Evolutionary conservation across 2,888 invertebrate species (phyloP).

Genomic region (Eristalis intricaria): DNA sequence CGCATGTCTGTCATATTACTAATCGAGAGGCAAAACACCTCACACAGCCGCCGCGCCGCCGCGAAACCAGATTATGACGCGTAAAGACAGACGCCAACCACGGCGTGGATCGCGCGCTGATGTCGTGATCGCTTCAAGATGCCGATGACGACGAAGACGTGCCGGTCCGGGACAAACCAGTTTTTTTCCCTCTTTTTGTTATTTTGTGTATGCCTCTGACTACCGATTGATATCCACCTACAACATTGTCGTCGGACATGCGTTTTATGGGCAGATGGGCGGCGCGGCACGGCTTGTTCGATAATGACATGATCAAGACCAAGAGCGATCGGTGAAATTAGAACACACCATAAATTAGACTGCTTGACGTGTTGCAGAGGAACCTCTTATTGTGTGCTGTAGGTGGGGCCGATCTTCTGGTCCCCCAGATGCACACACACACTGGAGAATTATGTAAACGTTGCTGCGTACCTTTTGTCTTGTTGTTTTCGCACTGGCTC

Average conservation of each 20-base stretch:
- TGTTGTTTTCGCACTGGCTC: slow-evolving; percentile 5
- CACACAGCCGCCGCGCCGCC: background rate
- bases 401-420: background rate
- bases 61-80: slow-evolving; percentile 45
- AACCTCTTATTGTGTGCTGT: background rate
- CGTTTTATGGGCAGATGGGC: background rate
- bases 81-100: slow-evolving; percentile 16
- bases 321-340: slow-evolving; percentile 20
- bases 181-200: background rate
- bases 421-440: background rate
- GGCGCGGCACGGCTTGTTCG: slow-evolving; percentile 7
- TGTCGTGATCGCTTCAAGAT: slow-evolving; percentile 11
- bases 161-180: slow-evolving; percentile 24
- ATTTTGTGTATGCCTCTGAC: background rate
- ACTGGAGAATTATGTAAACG: slow-evolving; percentile 44
- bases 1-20: slow-evolving; percentile 5
- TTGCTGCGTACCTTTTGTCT: background rate
- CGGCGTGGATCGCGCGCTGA: slow-evolving; percentile 14
- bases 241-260: slow-evolving; percentile 11
- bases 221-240: background rate
- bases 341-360: slow-evolving; percentile 26
- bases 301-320: slow-evolving; percentile 7
- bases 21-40: slow-evolving; percentile 37
- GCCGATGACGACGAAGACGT: slow-evolving; percentile 25
- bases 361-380: slow-evolving; percentile 17